phyloP scores from a whole-genome alignment of 2,797 vertebrate genomes.

The Cottoperca gobio region DNA sequence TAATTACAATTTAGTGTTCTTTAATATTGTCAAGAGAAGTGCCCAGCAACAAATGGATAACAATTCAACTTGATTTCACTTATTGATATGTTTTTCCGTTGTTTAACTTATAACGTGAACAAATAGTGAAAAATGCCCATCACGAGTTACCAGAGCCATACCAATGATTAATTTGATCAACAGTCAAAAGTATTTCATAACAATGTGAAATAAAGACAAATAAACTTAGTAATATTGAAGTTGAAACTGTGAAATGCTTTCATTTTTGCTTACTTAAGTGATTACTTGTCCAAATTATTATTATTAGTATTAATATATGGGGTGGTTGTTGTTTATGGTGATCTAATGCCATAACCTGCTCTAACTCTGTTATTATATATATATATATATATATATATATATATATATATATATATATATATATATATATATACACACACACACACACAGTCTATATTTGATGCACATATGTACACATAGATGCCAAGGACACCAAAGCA shows the following conservation, averaged over 20 bases:
- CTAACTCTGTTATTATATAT: slow-evolving; percentile 2
- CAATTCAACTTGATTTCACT: not conserved
- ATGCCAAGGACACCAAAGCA: slow-evolving; percentile 78
- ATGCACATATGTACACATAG: slow-evolving; percentile 71
- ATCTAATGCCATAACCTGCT: slow-evolving; percentile 4
- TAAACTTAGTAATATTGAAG: not conserved
- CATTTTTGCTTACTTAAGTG: not conserved
- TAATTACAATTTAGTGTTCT: not conserved
- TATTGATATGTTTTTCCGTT: not conserved
- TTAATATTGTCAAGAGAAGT: not conserved
- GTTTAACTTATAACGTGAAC: not conserved
- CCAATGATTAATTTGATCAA: not conserved
- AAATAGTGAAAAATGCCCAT: not conserved
- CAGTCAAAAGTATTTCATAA: not conserved
- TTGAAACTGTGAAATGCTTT: not conserved
- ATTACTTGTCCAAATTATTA: not conserved
- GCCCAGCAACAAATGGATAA: not conserved
- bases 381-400: too few species aligned
- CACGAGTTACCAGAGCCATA: not conserved
- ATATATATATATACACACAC: slow-evolving; percentile 21
- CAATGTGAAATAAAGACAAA: not conserved
- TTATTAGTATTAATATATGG: not conserved
- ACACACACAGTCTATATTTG: slow-evolving; percentile 56
- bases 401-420: too few species aligned
- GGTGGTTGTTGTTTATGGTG: slow-evolving; percentile 2